Conservation (phyloP, 2,113 vertebrate species). For the Trogon melanurus region DNA sequence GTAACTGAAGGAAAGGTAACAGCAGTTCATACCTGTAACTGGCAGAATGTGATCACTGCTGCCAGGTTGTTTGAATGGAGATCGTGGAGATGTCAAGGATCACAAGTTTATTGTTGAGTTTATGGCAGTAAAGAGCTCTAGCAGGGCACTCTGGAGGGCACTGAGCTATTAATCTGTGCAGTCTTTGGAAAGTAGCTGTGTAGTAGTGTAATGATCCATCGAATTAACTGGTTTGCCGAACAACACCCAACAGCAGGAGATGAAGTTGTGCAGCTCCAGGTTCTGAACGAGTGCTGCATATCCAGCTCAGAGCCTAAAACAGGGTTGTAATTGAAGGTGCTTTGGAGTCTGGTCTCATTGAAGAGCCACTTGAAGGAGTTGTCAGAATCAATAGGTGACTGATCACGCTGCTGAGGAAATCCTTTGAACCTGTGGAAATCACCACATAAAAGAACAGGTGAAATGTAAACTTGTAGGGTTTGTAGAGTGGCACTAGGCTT, state of each 20-base stretch:
- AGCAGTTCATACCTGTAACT: not conserved
- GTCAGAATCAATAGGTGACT: not conserved
- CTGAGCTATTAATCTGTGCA: not conserved
- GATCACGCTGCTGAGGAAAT: not conserved
- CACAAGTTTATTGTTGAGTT: not conserved
- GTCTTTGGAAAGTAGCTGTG: not conserved
- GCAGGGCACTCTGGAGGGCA: not conserved
- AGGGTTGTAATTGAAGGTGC: not conserved
- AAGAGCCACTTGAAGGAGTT: not conserved
- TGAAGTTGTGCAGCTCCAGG: not conserved
- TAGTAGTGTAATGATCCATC: not conserved
- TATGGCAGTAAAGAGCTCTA: not conserved
- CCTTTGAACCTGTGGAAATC: not conserved
- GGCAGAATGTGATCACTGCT: not conserved
- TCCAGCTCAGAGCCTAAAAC: not conserved
- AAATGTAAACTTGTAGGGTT: not conserved
- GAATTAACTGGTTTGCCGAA: not conserved
- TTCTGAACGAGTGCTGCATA: not conserved
- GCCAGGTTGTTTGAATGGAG: not conserved
- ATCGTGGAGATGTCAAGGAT: not conserved
- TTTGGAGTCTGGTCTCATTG: not conserved
- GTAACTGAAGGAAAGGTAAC: not conserved
- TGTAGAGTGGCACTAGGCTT: not conserved
- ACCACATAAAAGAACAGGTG: not conserved
- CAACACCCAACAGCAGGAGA: not conserved